Evolutionary conservation across 2,797 vertebrate genomes (phyloP).

Genomic region (Coreius guichenoti): DNA sequence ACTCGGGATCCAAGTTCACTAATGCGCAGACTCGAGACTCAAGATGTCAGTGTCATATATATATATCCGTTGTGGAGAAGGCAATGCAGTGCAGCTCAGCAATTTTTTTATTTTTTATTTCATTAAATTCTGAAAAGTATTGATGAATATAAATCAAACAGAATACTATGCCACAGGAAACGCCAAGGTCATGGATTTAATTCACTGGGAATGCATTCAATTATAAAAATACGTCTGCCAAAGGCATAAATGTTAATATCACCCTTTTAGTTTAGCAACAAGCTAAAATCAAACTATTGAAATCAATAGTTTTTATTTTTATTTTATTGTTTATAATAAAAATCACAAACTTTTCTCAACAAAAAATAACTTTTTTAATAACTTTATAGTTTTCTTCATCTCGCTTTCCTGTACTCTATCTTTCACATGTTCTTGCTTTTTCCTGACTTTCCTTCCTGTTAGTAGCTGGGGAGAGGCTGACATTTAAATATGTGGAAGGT

Average conservation of each 20-base stretch:
- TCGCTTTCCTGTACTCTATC: not conserved
- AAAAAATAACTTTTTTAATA: not conserved
- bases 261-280: not conserved
- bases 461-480: conserved; percentile 47
- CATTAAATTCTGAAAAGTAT: not conserved
- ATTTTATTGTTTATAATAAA: not conserved
- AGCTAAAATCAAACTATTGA: not conserved
- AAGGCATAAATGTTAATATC: not conserved
- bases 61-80: not conserved
- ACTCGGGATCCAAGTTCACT: too few species aligned
- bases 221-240: not conserved
- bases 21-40: too few species aligned
- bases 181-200: not conserved
- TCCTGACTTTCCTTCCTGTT: conserved; percentile 1
- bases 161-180: not conserved
- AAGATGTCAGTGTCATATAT: too few species aligned
- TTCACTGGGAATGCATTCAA: not conserved
- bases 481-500: conserved; percentile 59
- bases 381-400: too few species aligned
- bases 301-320: not conserved
- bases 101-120: not conserved
- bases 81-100: not conserved
- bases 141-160: not conserved
- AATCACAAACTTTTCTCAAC: not conserved
- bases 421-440: conserved; percentile 17